phyloP scores from a whole-genome alignment of 2,888 invertebrate species.

The Orthonevra nobilis region DNA sequence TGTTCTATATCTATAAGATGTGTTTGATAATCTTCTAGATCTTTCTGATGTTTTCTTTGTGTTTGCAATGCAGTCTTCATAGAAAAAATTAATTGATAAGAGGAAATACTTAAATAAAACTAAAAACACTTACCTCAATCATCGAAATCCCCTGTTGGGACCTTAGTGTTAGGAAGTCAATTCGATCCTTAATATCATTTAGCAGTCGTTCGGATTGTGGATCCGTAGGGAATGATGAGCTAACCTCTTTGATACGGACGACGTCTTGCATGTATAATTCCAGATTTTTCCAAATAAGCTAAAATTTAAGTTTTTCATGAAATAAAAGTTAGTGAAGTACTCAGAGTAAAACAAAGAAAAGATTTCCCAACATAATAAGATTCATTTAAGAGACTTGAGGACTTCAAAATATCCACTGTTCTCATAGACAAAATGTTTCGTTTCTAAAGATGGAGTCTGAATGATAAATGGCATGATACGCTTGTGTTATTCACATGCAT shows the following conservation, averaged over 20 bases:
- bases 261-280: slow-evolving; percentile 86
- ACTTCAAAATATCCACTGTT: slow-evolving; percentile 23
- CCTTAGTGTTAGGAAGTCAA: slow-evolving; percentile 85
- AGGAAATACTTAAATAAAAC: too few species aligned
- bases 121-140: slow-evolving; percentile 78
- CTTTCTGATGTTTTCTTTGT: slow-evolving; percentile 81
- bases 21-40: slow-evolving; percentile 82
- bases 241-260: slow-evolving; percentile 83
- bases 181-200: slow-evolving; percentile 83
- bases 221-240: slow-evolving; percentile 85
- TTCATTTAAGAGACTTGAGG: slow-evolving; percentile 39
- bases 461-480: slow-evolving; percentile 41
- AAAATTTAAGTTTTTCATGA: too few species aligned
- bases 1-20: slow-evolving; percentile 82
- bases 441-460: slow-evolving; percentile 24
- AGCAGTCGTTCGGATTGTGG: slow-evolving; percentile 81
- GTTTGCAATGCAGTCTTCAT: slow-evolving; percentile 81
- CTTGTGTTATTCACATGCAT: slow-evolving; percentile 67
- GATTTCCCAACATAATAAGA: slow-evolving; percentile 20
- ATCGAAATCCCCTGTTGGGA: slow-evolving; percentile 85
- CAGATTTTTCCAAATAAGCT: slow-evolving; percentile 87
- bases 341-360: too few species aligned
- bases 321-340: too few species aligned
- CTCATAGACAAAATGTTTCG: slow-evolving; percentile 19
- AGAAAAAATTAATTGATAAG: not conserved